A percentile compares a stretch with the other conserved stretches of the same genome.
phyloP scores from a whole-genome alignment of 2,797 vertebrate species.

The Paedocypris micromegethes region DNA sequence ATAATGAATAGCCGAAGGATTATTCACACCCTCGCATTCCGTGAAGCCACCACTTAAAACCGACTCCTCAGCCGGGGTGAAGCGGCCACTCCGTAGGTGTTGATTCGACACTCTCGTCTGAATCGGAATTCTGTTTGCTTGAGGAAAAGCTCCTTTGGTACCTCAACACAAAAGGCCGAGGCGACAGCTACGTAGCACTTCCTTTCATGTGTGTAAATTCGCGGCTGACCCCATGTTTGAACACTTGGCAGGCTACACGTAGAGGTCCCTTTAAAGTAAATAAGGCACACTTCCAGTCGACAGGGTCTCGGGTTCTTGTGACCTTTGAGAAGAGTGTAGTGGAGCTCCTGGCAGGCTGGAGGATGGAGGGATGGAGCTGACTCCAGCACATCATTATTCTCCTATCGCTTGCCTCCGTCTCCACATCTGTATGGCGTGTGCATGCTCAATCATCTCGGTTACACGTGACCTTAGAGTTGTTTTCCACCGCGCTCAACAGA shows the following conservation, averaged over 20 bases:
- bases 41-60: slow-evolving; percentile 10
- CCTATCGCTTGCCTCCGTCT: not conserved
- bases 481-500: slow-evolving; percentile 21
- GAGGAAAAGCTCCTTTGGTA: not conserved
- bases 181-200: not conserved
- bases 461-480: slow-evolving; percentile 7
- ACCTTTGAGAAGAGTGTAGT: slow-evolving; percentile 5
- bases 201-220: slow-evolving; percentile 21
- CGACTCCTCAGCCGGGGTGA: not conserved
- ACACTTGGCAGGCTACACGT: slow-evolving; percentile 48
- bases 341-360: slow-evolving; percentile 7
- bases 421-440: slow-evolving; percentile 2
- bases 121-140: not conserved
- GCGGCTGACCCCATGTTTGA: slow-evolving; percentile 48
- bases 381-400: not conserved
- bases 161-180: not conserved
- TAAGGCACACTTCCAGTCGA: slow-evolving; percentile 44
- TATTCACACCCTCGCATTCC: slow-evolving; percentile 17
- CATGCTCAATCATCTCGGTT: slow-evolving; percentile 12
- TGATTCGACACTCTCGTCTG: not conserved
- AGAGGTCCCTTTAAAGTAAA: slow-evolving; percentile 41
- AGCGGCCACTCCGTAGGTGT: slow-evolving; percentile 3
- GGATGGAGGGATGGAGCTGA: not conserved
- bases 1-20: slow-evolving; percentile 28
- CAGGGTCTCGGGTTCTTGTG: slow-evolving; percentile 15